These are phyloP conservation scores for Encarsia formosa DNA, from an alignment of 2,888 invertebrate species.

Conservation along the genomic window DNA sequence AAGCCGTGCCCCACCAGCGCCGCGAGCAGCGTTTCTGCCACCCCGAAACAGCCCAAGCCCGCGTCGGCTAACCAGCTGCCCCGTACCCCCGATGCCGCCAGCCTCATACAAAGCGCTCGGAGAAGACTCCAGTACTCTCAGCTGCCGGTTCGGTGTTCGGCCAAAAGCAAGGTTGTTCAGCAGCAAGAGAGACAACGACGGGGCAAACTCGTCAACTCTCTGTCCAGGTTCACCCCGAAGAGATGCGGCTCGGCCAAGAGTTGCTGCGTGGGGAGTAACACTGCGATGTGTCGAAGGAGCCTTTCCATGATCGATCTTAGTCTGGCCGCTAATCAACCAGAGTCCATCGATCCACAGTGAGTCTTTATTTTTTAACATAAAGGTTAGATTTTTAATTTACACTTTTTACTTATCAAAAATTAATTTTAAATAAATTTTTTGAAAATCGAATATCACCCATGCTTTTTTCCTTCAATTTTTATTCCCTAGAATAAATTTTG, in stretches of 20 bases:
- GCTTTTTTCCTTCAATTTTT: no score
- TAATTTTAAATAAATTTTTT: no score
- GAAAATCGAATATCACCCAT: no score
- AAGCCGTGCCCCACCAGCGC: no score
- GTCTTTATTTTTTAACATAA: neutral
- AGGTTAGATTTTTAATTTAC: no score
- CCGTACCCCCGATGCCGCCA: neutral
- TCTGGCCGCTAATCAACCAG: constrained; percentile 13
- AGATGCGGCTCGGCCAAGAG: constrained; percentile 1
- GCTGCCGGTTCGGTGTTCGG: constrained; percentile 32
- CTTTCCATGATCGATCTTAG: constrained; percentile 44
- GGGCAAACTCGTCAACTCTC: constrained; percentile 5
- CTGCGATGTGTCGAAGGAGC: constrained; percentile 34
- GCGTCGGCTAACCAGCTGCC: neutral
- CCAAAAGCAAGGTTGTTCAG: neutral
- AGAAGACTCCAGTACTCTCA: constrained; percentile 35
- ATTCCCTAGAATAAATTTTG: no score
- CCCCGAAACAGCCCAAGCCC: constrained; percentile 2
- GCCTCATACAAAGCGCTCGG: constrained; percentile 33
- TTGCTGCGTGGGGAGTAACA: neutral
- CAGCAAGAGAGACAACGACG: no score
- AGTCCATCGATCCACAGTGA: constrained; percentile 4
- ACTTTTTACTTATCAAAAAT: no score
- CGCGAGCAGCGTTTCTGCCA: neutral
- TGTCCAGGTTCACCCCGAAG: constrained; percentile 6